Percentiles rank a stretch among this genome's conserved stretches.
These are phyloP conservation scores for Tortrix viridana DNA, from an alignment of 2,888 invertebrate species.

Conservation along the genomic window DNA sequence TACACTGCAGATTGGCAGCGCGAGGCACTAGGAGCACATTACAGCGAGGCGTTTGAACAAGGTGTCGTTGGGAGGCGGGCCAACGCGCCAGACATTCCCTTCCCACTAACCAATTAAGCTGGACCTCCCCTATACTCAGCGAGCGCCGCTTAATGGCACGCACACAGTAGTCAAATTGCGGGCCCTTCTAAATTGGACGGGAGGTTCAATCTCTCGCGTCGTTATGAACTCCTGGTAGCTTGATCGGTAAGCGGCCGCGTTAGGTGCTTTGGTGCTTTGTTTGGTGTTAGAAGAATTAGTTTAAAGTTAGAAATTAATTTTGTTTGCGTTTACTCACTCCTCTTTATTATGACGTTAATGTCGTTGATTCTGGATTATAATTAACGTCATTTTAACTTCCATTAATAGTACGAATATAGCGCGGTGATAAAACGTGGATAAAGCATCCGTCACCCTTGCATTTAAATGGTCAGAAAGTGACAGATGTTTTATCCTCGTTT, in stretches of 20 bases:
- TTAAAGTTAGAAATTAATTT: not conserved
- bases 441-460: too few relatives aligned
- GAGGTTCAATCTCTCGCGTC: constrained; percentile 54
- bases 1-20: constrained; percentile 51
- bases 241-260: constrained; percentile 55
- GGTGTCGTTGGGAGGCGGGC: constrained; percentile 73
- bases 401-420: too few relatives aligned
- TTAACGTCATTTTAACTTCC: too few relatives aligned
- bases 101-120: constrained; percentile 71
- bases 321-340: not conserved
- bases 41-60: constrained; percentile 75
- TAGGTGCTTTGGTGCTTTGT: constrained; percentile 44
- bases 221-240: constrained; percentile 69
- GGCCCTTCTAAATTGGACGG: constrained; percentile 59
- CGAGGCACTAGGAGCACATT: constrained; percentile 75
- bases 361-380: too few relatives aligned
- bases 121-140: constrained; percentile 68
- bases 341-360: too few relatives aligned
- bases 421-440: too few relatives aligned
- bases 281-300: too few relatives aligned
- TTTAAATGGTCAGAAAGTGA: too few relatives aligned
- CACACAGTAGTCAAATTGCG: constrained; percentile 51
- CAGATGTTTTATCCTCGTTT: too few relatives aligned
- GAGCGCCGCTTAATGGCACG: constrained; percentile 53
- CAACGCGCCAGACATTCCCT: constrained; percentile 76